Percentiles rank a stretch among this genome's conserved stretches.
Conservation (phyloP, 2,797 vertebrate genomes). For the Eulemur coronatus region DNA sequence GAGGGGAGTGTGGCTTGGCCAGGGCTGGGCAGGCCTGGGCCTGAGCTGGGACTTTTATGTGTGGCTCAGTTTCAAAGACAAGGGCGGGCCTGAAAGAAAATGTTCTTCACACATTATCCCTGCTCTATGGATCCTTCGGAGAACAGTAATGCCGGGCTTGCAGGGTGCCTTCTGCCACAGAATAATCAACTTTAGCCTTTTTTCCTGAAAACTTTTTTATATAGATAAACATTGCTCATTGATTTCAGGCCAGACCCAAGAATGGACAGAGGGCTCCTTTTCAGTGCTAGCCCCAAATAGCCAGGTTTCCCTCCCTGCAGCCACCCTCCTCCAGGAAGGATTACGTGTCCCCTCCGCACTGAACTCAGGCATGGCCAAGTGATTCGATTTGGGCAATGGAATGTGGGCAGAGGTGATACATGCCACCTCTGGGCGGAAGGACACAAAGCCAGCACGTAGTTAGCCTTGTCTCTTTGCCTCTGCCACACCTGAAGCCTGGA, state of each 20-base stretch:
- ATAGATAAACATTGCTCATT: neutral
- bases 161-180: neutral
- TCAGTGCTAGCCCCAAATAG: neutral
- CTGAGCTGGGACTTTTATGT: constrained; percentile 65
- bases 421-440: neutral
- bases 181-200: neutral
- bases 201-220: neutral
- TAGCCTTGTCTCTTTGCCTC: neutral
- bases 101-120: constrained; percentile 41
- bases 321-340: neutral
- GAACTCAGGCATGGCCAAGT: neutral
- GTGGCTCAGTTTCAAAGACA: constrained; percentile 74
- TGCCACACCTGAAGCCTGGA: neutral
- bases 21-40: constrained; percentile 67
- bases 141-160: neutral
- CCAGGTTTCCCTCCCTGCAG: neutral
- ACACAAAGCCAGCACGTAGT: neutral
- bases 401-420: neutral
- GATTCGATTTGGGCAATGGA: neutral
- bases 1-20: constrained; percentile 74
- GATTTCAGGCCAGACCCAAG: neutral
- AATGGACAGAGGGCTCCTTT: neutral
- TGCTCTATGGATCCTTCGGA: neutral
- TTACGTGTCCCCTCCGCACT: too few species aligned
- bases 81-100: constrained; percentile 64